phyloP scores from a whole-genome alignment of 2,113 vertebrate genomes.

The Pelecanus crispus region DNA sequence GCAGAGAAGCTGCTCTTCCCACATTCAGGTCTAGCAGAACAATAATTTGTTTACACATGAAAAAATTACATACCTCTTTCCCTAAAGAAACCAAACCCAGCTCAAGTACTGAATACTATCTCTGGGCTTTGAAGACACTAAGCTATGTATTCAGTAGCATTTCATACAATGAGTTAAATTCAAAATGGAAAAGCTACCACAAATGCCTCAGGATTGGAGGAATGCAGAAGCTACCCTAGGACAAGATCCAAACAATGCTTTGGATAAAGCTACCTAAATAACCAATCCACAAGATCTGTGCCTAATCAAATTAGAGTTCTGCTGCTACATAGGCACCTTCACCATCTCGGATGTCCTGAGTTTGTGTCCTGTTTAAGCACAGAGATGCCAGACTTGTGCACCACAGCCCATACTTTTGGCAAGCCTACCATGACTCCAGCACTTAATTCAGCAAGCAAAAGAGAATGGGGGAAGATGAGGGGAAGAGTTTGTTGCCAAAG shows the following conservation, averaged over 20 bases:
- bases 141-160: background rate
- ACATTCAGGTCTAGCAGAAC: background rate
- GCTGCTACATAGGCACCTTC: background rate
- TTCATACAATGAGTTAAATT: background rate
- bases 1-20: background rate
- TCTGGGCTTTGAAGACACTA: background rate
- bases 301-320: background rate
- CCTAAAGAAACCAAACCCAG: background rate
- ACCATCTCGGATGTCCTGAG: rapidly evolving
- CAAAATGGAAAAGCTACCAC: background rate
- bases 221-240: background rate
- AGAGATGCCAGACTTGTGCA: background rate
- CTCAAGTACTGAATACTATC: background rate
- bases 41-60: background rate
- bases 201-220: background rate
- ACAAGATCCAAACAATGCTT: background rate
- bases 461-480: background rate
- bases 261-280: background rate
- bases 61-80: background rate
- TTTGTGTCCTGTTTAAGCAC: background rate
- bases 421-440: background rate
- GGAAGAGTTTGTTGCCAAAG: background rate
- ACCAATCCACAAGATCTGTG: background rate
- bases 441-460: background rate
- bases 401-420: background rate